These are phyloP conservation scores for Euzetes globulus DNA, from an alignment of 2,888 invertebrate species.

Conservation along the genomic window DNA sequence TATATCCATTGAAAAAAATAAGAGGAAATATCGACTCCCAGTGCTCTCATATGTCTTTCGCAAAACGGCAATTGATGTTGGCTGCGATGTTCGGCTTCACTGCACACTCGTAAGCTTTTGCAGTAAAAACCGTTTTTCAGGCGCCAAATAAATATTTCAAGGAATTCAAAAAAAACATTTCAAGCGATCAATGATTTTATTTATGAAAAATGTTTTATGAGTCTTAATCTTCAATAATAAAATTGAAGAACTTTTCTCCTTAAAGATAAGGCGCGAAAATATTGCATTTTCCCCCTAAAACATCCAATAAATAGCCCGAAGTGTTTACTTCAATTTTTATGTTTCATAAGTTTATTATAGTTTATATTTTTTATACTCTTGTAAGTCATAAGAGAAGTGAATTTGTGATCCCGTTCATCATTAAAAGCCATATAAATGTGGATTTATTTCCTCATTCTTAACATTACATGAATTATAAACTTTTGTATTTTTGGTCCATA, in stretches of 20 bases:
- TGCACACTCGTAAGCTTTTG: background rate
- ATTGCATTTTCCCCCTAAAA: background rate
- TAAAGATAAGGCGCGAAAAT: too few relatives aligned
- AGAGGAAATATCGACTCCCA: background rate
- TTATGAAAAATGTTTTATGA: too few relatives aligned
- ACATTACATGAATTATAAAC: background rate
- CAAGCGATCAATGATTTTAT: too few relatives aligned
- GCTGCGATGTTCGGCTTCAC: background rate
- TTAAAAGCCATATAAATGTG: background rate
- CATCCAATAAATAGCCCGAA: background rate
- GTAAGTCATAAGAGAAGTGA: background rate
- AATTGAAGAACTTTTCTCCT: background rate
- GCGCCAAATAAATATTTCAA: background rate
- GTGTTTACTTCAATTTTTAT: slow-evolving; percentile 2
- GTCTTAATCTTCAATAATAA: background rate
- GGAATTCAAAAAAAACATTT: background rate
- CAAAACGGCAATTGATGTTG: background rate
- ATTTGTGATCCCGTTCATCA: background rate
- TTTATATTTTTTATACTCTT: background rate
- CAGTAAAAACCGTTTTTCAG: slow-evolving; percentile 6
- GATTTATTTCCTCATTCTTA: background rate
- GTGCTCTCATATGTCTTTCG: slow-evolving; percentile 9
- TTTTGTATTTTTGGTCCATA: background rate
- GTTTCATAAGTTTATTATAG: background rate
- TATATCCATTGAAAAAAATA: background rate